Base-by-base conservation (phyloP, 2,113 vertebrate species). In the Tamias sibiricus region DNA sequence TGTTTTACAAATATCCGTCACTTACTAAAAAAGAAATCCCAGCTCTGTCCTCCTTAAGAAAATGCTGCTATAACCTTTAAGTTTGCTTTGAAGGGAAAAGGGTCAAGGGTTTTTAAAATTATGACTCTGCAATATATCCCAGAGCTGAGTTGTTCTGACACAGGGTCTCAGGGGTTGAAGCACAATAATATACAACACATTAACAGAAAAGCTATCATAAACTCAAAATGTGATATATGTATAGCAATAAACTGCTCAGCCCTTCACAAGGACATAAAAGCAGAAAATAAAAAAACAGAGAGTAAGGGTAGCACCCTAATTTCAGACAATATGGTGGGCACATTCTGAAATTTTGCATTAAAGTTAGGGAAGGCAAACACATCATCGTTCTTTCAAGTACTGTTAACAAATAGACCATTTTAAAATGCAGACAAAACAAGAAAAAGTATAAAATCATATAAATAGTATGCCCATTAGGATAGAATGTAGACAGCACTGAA, bases 31-130 rank as follows among this genome's bases (percentile, higher is more conserved):
- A 87, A 95, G 37, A 92, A 90, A 91, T 68, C n/a, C n/a, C 68
- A 90, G 68, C 26, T 66, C 54, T 59, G 30, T 62, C 54, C 82
- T 96, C 64, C n/a, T 90, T 44, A 59, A 97, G 52, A 66, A 91
- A 95, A 89, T 40, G 37, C 9, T 62, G 16, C 42, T 84, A 71
- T 7, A 57, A 57, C 32, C 4, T 37, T 42, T 59, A 94, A 82
- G 69, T 79, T 69, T 87, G 32, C 28, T 93, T 80, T 97, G 91
- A 91, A 94, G 84, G 35, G 28, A 87, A 42, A 91, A 96, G 47
- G 47, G 44, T 44, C 74, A 88, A 52, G 47, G 28, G 71, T 76
- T 95, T 95, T 64, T 12, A 75, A 89, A 94, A 95, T 89, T 77
- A 91, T 4, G 10, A 84, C 16, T 91, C 77, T 93, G 74, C 49